A percentile compares a stretch with the other conserved stretches of the same genome.
Evolutionary conservation across 2,113 vertebrate species (phyloP).

Genomic region (Seriola rivoliana): DNA sequence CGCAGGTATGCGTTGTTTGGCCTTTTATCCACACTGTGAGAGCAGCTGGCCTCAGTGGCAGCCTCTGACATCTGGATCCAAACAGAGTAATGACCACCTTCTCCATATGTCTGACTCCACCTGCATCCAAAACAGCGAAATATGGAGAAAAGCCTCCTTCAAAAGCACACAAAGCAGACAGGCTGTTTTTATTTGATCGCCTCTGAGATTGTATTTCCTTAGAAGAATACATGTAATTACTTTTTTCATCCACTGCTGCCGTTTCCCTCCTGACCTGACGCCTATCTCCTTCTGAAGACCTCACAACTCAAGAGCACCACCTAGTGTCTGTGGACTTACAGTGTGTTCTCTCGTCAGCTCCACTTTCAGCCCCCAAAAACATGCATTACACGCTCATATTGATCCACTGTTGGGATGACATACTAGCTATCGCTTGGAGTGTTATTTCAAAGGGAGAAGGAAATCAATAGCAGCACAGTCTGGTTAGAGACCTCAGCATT

Average conservation of each 20-base stretch:
- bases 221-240: conserved; percentile 29
- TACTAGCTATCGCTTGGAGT: conserved; percentile 82
- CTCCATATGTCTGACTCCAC: conserved; percentile 80
- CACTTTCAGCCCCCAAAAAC: conserved; percentile 72
- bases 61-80: conserved; percentile 67
- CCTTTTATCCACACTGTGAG: conserved; percentile 58
- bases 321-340: conserved; percentile 67
- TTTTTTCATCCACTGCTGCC: neutral
- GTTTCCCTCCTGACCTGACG: conserved; percentile 14
- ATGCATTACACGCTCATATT: conserved; percentile 79
- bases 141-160: conserved; percentile 4
- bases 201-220: conserved; percentile 9
- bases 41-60: conserved; percentile 61
- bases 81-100: conserved; percentile 83
- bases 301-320: conserved; percentile 62
- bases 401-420: conserved; percentile 82
- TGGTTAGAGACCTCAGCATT: conserved; percentile 85
- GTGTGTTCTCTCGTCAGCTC: conserved; percentile 39
- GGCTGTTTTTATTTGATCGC: conserved; percentile 17
- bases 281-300: neutral
- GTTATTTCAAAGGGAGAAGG: conserved; percentile 77
- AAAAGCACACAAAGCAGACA: conserved; percentile 13
- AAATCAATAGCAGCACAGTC: conserved; percentile 82
- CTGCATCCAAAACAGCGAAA: conserved; percentile 74
- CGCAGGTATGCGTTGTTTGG: conserved; percentile 77